A percentile compares a stretch with the other conserved stretches of the same genome.
phyloP scores from a whole-genome alignment of 1,140 invertebrate genomes.

The Neuroterus valhalla region DNA sequence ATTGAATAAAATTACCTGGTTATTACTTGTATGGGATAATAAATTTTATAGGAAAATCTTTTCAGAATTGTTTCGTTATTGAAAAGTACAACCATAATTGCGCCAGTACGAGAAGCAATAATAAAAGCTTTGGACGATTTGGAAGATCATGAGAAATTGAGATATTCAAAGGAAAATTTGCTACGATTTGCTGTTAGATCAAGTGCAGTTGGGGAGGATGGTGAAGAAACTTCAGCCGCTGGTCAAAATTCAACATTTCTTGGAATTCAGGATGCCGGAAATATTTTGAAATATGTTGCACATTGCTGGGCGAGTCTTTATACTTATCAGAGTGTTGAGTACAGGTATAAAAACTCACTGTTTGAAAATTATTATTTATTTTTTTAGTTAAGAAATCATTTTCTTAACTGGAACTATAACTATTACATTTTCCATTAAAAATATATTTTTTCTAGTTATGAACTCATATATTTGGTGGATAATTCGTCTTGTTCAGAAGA shows the following conservation, averaged over 20 bases:
- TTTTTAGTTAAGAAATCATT: too few species aligned
- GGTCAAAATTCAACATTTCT: slow-evolving; percentile 89
- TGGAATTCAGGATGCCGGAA: slow-evolving; percentile 76
- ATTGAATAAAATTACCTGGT: background rate
- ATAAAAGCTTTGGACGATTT: slow-evolving; percentile 66
- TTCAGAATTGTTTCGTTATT: slow-evolving; percentile 57
- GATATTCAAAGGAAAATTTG: background rate
- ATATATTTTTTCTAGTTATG: too few species aligned
- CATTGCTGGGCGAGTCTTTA: slow-evolving; percentile 89
- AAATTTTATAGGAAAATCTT: slow-evolving; percentile 28
- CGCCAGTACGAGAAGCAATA: slow-evolving; percentile 64
- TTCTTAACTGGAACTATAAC: too few species aligned
- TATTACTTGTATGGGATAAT: background rate
- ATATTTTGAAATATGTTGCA: slow-evolving; percentile 78
- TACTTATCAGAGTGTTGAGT: slow-evolving; percentile 83
- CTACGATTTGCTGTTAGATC: slow-evolving; percentile 74
- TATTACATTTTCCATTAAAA: too few species aligned
- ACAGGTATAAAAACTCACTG: slow-evolving; percentile 65
- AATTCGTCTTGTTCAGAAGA: too few species aligned
- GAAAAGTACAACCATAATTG: slow-evolving; percentile 43
- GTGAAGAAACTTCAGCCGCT: slow-evolving; percentile 85
- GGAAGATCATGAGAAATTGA: slow-evolving; percentile 52
- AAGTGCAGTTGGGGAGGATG: slow-evolving; percentile 85
- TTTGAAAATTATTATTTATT: too few species aligned
- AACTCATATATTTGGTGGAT: too few species aligned